Conservation (phyloP, 2,113 vertebrate species). For the Thunnus maccoyii region DNA sequence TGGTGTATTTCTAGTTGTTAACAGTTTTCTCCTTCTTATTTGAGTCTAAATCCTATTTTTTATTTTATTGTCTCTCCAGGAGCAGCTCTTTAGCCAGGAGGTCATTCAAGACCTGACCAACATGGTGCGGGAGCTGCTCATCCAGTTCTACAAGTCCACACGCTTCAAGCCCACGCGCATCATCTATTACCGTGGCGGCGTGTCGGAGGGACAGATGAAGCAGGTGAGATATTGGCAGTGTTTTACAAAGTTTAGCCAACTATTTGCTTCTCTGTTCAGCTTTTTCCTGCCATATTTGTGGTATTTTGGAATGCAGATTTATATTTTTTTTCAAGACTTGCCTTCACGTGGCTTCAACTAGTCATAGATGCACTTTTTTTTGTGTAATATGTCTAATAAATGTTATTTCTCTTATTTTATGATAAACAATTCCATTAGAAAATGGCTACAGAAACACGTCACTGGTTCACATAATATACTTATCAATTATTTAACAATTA, state of each 20-base stretch:
- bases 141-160: conserved; percentile 99
- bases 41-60: neutral
- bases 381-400: no score
- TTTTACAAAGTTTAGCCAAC: neutral
- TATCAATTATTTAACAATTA: no score
- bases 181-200: conserved; percentile 98
- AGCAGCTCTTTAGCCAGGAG: conserved; percentile 97
- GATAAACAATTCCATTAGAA: no score
- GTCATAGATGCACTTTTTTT: no score
- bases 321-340: no score
- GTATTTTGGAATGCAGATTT: neutral
- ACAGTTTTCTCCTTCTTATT: neutral
- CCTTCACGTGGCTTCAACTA: no score
- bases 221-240: conserved; percentile 84
- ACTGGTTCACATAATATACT: no score
- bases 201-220: conserved; percentile 99
- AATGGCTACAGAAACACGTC: no score
- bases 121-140: conserved; percentile 96
- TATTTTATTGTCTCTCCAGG: conserved; percentile 62
- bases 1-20: no score
- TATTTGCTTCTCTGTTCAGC: neutral
- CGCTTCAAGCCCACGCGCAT: conserved; percentile 99
- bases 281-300: neutral
- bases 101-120: conserved; percentile 98
- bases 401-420: no score